Base-by-base conservation (phyloP, 2,797 vertebrate species). In the Antennarius maculatus region DNA sequence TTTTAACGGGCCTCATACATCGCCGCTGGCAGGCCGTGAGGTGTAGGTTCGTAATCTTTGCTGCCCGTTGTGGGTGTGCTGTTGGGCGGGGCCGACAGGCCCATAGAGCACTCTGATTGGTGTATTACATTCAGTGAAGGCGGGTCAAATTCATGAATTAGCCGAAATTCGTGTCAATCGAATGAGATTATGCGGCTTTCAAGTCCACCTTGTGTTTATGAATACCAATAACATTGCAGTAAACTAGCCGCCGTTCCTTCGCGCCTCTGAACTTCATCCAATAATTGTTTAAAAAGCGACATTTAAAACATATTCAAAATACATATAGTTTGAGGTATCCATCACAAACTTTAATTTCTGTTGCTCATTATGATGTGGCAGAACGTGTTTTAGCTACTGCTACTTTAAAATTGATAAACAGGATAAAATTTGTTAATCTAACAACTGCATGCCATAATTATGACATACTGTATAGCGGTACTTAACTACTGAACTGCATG, bases 1-100 rank as follows among this genome's bases (percentile, higher is more conserved):
- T 51, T 82, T 81, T 81, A 84, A 89, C 62, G 41, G 51, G 58
- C 64, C 77, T 87, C 90, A 90, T 81, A 91, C 80, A 83, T 86
- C 17, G 55, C 77, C 54, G 62, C 68, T 15, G 62, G 66, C 61
- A 53, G 29, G 52, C 63, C 3, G 41, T 23, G 63, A 49, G 69
- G 49, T 34, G 17, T 41, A 51, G 64, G 59, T 79, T 68, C 63
- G 9, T 37, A 34, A 74, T 61, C 62, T 59, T 48, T 50, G 17
- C 52, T 41, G 54, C 23, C 17, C 9, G n/a, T 2, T 17, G 82
- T 73, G 72, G 78, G 66, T 65, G 76, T 78, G 80, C 14, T 14
- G 6, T 27, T 72, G 76, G 86, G 82, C 52, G 69, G 74, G 69
- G 63, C 57, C 49, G 39, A 5, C 4, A 2, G 42, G 3, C n/a